Percentiles rank a stretch among this genome's conserved stretches.
Evolutionary conservation across 2,888 invertebrate species (phyloP).

Genomic region (Drosophila vallismaia): DNA sequence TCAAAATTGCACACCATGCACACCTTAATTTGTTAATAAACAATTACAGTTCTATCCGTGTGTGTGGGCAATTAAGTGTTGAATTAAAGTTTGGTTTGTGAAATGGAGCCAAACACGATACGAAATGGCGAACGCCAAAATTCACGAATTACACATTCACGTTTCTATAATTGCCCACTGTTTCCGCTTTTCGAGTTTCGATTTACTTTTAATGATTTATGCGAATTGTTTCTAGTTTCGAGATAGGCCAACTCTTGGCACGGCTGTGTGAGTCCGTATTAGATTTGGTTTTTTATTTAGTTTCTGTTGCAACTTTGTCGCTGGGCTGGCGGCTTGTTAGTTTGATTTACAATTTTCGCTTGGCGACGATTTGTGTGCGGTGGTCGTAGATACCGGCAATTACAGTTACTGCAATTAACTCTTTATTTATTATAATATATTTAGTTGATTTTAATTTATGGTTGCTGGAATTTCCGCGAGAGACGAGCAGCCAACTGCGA

Average conservation of each 20-base stretch:
- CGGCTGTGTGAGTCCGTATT: conserved; percentile 8
- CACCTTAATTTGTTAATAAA: conserved; percentile 58
- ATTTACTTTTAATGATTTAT: conserved; percentile 33
- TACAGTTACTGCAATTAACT: conserved; percentile 33
- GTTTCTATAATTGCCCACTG: conserved; percentile 18
- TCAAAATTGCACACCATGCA: conserved; percentile 47
- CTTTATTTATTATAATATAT: conserved; percentile 17
- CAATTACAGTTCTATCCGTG: conserved; percentile 54
- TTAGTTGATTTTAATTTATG: conserved; percentile 59
- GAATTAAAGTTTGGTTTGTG: conserved; percentile 38
- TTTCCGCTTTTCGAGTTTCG: conserved; percentile 29
- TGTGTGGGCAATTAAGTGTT: conserved; percentile 53
- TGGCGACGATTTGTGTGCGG: conserved; percentile 43
- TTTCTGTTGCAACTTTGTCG: conserved; percentile 26
- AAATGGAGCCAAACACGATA: conserved; percentile 26
- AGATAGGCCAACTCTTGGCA: conserved; percentile 23
- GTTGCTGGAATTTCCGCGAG: conserved; percentile 75
- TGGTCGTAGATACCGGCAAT: conserved; percentile 21
- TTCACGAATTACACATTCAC: conserved; percentile 38
- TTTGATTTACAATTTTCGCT: conserved; percentile 61
- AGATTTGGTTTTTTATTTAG: background rate
- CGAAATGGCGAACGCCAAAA: conserved; percentile 17
- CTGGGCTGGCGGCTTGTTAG: conserved; percentile 21
- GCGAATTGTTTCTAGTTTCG: conserved; percentile 31
- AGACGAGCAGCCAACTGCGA: conserved; percentile 82